Conservation (phyloP, 2,888 invertebrate species). For the Epiblema foenella region DNA sequence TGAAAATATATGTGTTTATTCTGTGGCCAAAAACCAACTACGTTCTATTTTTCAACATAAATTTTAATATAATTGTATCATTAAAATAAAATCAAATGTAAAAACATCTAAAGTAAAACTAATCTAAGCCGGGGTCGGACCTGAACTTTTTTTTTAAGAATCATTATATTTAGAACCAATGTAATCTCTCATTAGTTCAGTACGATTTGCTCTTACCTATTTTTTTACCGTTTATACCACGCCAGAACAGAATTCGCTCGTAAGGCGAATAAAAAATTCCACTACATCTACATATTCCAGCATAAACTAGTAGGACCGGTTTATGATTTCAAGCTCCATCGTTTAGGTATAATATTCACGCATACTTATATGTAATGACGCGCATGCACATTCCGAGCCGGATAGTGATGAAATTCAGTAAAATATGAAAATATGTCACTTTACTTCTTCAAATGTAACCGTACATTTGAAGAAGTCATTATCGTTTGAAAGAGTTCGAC, state of each 20-base stretch:
- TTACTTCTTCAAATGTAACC: no score
- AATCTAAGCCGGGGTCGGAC: no score
- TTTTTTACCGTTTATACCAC: slow-evolving; percentile 14
- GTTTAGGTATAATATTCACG: slow-evolving; percentile 43
- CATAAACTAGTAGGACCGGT: slow-evolving; percentile 71
- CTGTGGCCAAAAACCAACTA: no score
- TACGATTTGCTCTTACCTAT: neutral
- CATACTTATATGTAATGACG: slow-evolving; percentile 42
- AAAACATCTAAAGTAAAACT: no score
- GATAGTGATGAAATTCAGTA: slow-evolving; percentile 22
- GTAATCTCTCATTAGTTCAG: neutral
- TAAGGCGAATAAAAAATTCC: slow-evolving; percentile 69
- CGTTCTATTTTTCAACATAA: no score
- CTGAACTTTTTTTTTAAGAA: no score
- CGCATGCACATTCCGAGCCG: slow-evolving; percentile 24
- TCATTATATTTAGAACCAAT: neutral
- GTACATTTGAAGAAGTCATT: neutral
- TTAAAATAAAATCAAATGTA: no score
- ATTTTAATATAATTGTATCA: no score
- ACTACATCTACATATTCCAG: slow-evolving; percentile 56
- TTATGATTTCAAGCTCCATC: slow-evolving; percentile 60
- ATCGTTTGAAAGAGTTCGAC: neutral
- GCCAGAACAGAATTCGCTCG: slow-evolving; percentile 50
- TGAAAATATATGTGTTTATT: neutral
- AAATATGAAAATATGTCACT: slow-evolving; percentile 2